Evolutionary conservation across 2,797 vertebrate genomes (phyloP).

Genomic region (Sternarchorhynchus goeldii): DNA sequence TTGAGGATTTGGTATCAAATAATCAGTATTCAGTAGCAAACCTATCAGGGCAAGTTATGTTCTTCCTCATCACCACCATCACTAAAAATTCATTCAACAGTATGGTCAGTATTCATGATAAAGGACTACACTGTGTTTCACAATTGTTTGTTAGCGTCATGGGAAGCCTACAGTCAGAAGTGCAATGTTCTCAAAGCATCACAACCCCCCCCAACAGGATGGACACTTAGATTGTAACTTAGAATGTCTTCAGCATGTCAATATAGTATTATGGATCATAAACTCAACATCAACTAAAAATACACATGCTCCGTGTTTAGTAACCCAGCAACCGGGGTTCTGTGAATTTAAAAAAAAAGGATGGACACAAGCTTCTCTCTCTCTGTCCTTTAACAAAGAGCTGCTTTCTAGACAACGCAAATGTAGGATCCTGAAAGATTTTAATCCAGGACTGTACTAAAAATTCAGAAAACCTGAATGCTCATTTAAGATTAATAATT

Average conservation of each 20-base stretch:
- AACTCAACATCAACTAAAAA: neutral
- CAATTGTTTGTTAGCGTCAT: neutral
- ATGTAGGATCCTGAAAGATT: neutral
- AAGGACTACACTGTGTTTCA: neutral
- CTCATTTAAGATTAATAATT: neutral
- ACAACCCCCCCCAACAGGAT: neutral
- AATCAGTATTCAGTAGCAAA: slow-evolving; percentile 16
- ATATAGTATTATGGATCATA: neutral
- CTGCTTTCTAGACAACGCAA: neutral
- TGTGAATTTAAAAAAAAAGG: neutral
- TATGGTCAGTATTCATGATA: neutral
- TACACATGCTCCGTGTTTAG: neutral
- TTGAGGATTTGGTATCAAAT: slow-evolving; percentile 4
- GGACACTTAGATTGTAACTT: neutral
- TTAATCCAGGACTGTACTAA: neutral
- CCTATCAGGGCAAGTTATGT: neutral
- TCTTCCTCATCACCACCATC: neutral
- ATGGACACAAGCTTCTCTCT: neutral
- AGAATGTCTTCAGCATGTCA: neutral
- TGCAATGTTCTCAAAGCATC: slow-evolving; percentile 6
- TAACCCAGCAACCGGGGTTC: neutral
- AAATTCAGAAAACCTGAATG: neutral
- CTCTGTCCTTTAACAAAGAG: neutral
- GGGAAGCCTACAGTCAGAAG: neutral
- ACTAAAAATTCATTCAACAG: neutral